Evolutionary conservation across 2,113 vertebrate species (phyloP), one percentile per base, ranked within the genome.

Genomic region (Thamnophis sirtalis): DNA sequence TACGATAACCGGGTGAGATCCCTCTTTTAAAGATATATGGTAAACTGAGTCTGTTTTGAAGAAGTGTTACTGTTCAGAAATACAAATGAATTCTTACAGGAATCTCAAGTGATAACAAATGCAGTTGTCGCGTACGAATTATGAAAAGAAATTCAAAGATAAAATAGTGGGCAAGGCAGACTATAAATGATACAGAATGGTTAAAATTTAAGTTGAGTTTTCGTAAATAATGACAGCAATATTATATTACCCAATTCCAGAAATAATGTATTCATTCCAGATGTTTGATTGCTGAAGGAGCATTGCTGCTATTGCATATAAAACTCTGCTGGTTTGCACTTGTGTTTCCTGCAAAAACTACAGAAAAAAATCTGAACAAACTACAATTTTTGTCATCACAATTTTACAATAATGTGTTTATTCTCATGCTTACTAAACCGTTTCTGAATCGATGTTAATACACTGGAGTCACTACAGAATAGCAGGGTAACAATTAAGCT

Each of bases 81-180:
- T 53, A 22, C 53, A 87, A 92, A 92, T 24, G 48, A 53, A 56
- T 56, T 92, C 51, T 84, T 92, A 84, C 87, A 92, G n/a, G 73
- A 84, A 60, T 38, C 19, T 33, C 48, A 51, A 60, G 54, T 63
- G 50, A 48, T 38, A 85, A 60, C 28, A 56, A 85, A 85, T 60
- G 43, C 80, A 63, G 15, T 53, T n/a, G 48, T 89, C 48, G 28
- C 9, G 55, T 63, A 86, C 22, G 56, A 24, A 89, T 89, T 43
- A 28, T 92, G 55, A 63, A 38, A 28, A 1, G 85, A 84, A 53
- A 24, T 9, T 86, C 51, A 53, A 22, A 33, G 55, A 85, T 86
- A 84, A 13, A 89, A 51, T 43, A 86, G 55, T 60, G 51, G 28
- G 48, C 55, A 89, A 86, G 55, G 43, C 43, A 84, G 73, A 51